These are phyloP conservation scores for Rhea pennata DNA, from an alignment of 2,113 vertebrate genomes.

Conservation along the genomic window DNA sequence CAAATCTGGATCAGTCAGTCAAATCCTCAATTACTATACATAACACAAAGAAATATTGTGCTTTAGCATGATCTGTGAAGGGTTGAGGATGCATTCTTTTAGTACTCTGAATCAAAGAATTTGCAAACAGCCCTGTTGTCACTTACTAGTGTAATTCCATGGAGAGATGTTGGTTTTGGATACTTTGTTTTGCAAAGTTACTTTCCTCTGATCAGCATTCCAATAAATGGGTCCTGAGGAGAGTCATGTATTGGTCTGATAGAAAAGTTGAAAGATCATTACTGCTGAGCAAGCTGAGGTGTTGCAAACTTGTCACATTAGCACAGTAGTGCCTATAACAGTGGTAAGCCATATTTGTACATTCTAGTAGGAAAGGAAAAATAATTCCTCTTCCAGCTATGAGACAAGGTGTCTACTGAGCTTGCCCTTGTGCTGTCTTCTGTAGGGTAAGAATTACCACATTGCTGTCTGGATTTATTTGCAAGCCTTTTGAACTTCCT, in stretches of 20 bases:
- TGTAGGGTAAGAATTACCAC: not conserved
- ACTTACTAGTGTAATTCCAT: not conserved
- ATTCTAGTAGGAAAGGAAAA: not conserved
- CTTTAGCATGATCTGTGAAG: not conserved
- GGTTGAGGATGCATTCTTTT: not conserved
- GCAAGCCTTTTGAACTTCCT: not conserved
- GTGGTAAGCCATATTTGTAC: not conserved
- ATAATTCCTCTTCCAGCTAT: not conserved
- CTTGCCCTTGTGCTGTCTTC: not conserved
- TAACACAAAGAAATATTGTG: not conserved
- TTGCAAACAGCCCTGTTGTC: not conserved
- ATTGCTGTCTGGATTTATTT: not conserved
- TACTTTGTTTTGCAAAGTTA: not conserved
- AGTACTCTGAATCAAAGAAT: not conserved
- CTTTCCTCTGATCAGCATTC: not conserved
- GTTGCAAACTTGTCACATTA: conserved; percentile 15
- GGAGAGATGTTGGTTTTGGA: not conserved
- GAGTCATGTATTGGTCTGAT: conserved; percentile 15
- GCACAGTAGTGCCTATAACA: not conserved
- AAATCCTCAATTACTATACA: not conserved
- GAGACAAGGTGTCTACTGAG: not conserved
- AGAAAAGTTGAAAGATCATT: conserved; percentile 26
- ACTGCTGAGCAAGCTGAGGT: conserved; percentile 29
- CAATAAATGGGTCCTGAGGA: not conserved
- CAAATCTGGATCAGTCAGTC: not conserved